A percentile compares a stretch with the other conserved stretches of the same genome.
Evolutionary conservation across 2,888 invertebrate species (phyloP).

Genomic region (Teleogryllus oceanicus): DNA sequence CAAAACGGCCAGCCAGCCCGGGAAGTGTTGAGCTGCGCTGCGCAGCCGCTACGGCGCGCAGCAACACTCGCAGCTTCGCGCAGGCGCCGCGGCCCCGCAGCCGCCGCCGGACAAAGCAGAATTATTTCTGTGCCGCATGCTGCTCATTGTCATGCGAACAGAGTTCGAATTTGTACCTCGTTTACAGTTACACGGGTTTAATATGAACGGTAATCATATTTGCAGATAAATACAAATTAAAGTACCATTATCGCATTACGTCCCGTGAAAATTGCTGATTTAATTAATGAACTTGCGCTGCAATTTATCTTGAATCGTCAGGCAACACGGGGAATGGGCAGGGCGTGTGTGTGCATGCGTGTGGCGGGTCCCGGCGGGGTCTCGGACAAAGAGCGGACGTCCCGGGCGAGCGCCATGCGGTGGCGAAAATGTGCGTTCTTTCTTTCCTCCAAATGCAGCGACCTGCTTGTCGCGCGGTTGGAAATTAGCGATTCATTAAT

Average conservation of each 20-base stretch:
- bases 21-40: neutral
- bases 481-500: no score
- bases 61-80: neutral
- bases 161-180: constrained; percentile 4
- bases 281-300: constrained; percentile 6
- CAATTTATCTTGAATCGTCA: neutral
- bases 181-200: constrained; percentile 18
- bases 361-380: no score
- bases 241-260: constrained; percentile 18
- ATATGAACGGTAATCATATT: constrained; percentile 18
- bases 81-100: neutral
- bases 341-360: neutral
- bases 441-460: no score
- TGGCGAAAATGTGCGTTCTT: no score
- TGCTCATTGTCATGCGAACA: neutral
- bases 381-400: no score
- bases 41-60: neutral
- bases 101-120: neutral
- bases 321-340: neutral
- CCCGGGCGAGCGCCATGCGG: no score
- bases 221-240: constrained; percentile 18
- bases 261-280: constrained; percentile 18
- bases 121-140: neutral
- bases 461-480: no score
- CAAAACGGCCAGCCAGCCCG: no score